Evolutionary conservation across 37 sponge, comb jelly and placozoan genomes (phyloP).

Genomic region (Ephydatia muelleri): DNA sequence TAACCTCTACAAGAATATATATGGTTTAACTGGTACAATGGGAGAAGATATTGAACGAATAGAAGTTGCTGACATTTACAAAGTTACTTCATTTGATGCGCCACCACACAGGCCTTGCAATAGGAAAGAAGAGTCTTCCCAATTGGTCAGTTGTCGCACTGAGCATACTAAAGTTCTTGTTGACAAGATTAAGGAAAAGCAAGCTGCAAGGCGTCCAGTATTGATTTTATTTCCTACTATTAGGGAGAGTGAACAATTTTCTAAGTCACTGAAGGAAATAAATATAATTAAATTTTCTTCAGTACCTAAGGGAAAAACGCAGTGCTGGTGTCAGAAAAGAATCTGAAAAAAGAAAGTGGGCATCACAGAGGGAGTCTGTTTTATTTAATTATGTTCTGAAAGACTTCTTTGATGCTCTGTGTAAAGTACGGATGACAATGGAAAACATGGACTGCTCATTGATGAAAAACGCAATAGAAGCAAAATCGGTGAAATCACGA

Average conservation of each 20-base stretch:
- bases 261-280: not conserved
- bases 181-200: not conserved
- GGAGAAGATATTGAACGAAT: not conserved
- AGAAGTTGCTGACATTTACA: not conserved
- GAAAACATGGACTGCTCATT: not conserved
- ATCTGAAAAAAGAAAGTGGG: not conserved
- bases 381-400: not conserved
- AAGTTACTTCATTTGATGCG: not conserved
- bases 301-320: not conserved
- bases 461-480: not conserved
- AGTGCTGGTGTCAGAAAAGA: not conserved
- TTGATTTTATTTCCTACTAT: not conserved
- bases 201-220: not conserved
- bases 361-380: not conserved
- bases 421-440: not conserved
- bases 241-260: not conserved
- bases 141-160: not conserved
- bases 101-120: not conserved
- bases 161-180: not conserved
- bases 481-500: not conserved
- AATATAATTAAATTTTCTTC: not conserved
- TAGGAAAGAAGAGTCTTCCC: not conserved
- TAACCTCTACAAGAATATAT: not conserved
- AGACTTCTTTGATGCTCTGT: not conserved
- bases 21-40: slow-evolving; percentile 1